Evolutionary conservation across 2,797 vertebrate species (phyloP).

Genomic region (Coregonus suidteri): DNA sequence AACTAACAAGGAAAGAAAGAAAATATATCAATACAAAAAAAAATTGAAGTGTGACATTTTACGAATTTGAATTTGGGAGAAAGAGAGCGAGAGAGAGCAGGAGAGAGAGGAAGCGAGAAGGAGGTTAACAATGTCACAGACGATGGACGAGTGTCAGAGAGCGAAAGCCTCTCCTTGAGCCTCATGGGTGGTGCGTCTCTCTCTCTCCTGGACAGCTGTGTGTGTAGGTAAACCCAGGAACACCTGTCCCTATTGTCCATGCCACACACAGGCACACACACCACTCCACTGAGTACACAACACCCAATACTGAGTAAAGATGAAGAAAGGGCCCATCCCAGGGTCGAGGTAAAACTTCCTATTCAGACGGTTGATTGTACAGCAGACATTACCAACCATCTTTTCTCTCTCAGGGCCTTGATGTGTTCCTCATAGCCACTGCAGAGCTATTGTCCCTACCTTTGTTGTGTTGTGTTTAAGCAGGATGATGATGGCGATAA

Average conservation of each 20-base stretch:
- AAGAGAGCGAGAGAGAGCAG: slow-evolving; percentile 18
- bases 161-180: slow-evolving; percentile 56
- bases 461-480: slow-evolving; percentile 71
- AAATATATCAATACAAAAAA: background rate
- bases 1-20: slow-evolving; percentile 17
- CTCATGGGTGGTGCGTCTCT: slow-evolving; percentile 26
- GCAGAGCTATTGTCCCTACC: slow-evolving; percentile 63
- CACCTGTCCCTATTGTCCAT: slow-evolving; percentile 71
- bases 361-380: slow-evolving; percentile 64
- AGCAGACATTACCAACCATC: slow-evolving; percentile 51
- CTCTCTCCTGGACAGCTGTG: slow-evolving; percentile 65
- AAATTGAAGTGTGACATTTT: background rate
- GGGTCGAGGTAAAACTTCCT: slow-evolving; percentile 69
- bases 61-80: slow-evolving; percentile 2
- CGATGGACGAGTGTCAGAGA: background rate
- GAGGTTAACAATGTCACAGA: background rate
- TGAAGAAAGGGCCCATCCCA: slow-evolving; percentile 76
- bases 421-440: slow-evolving; percentile 73
- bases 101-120: background rate
- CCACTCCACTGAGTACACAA: slow-evolving; percentile 79
- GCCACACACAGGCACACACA: slow-evolving; percentile 53
- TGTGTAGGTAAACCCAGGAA: slow-evolving; percentile 64
- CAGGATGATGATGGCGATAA: slow-evolving; percentile 51
- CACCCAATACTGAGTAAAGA: slow-evolving; percentile 84
- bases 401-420: slow-evolving; percentile 71